Evolutionary conservation across 1,140 invertebrate genomes (phyloP).

Genomic region (Trichomalopsis sarcophagae): DNA sequence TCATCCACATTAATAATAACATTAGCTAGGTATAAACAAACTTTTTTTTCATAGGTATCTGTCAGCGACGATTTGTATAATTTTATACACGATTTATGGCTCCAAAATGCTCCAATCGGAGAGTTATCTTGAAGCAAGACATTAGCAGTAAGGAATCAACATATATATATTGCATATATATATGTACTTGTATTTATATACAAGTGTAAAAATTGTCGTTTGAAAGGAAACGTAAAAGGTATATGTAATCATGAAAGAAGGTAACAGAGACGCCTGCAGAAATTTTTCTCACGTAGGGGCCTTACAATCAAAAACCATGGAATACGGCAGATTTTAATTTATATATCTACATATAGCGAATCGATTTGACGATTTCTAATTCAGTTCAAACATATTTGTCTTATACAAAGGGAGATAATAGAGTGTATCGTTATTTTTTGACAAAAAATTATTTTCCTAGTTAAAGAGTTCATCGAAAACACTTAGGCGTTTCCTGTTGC

Average conservation of each 20-base stretch:
- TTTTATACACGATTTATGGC: conserved; percentile 97
- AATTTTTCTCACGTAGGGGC: conserved; percentile 37
- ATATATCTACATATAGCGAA: not conserved
- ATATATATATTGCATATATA: not conserved
- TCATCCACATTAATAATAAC: no score
- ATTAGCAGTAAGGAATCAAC: not conserved
- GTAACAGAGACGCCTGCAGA: conserved; percentile 9
- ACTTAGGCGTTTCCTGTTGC: not conserved
- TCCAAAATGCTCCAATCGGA: conserved; percentile 97
- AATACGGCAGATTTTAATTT: not conserved
- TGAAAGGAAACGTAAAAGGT: conserved; percentile 13
- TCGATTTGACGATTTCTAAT: not conserved
- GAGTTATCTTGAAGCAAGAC: conserved; percentile 87
- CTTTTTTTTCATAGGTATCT: conserved; percentile 86
- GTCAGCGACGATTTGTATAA: conserved; percentile 95
- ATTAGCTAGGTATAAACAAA: no score
- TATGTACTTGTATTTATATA: conserved; percentile 13
- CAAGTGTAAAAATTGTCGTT: conserved; percentile 19
- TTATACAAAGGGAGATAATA: not conserved
- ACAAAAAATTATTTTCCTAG: conserved; percentile 16
- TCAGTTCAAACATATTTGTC: not conserved
- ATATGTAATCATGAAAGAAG: not conserved
- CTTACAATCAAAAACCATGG: conserved; percentile 38
- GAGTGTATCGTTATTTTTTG: conserved; percentile 2
- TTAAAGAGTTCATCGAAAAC: conserved; percentile 3